phyloP scores from a whole-genome alignment of 2,113 vertebrate species.

The Chaetura pelagica region DNA sequence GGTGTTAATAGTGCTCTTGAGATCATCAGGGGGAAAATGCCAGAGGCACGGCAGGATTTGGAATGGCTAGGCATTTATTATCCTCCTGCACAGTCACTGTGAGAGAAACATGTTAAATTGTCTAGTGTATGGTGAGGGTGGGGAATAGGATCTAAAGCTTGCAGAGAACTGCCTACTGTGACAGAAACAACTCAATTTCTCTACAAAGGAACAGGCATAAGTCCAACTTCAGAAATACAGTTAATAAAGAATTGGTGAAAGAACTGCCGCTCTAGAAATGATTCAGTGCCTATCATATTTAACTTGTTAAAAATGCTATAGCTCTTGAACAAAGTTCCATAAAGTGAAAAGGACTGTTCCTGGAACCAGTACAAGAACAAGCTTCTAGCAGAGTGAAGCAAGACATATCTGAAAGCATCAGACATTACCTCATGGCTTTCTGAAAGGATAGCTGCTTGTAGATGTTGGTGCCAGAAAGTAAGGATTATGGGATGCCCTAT shows the following conservation, averaged over 20 bases:
- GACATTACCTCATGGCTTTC: background rate
- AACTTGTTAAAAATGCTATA: background rate
- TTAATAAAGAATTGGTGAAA: constrained; percentile 21
- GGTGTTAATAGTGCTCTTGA: constrained; percentile 63
- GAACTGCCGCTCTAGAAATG: background rate
- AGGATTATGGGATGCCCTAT: background rate
- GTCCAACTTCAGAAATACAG: constrained; percentile 16
- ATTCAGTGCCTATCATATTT: background rate
- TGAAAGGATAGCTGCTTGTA: background rate
- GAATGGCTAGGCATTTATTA: constrained; percentile 58
- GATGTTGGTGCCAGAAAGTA: background rate
- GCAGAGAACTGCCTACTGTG: constrained; percentile 43
- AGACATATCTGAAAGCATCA: background rate
- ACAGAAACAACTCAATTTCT: constrained; percentile 50
- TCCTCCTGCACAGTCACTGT: background rate
- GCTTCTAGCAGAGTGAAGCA: background rate
- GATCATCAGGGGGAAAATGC: constrained; percentile 56
- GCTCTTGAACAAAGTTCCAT: constrained; percentile 1
- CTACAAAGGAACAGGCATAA: background rate
- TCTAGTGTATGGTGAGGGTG: constrained; percentile 1
- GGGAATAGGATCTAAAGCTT: constrained; percentile 48
- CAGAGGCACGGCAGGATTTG: constrained; percentile 52
- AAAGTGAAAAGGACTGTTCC: background rate
- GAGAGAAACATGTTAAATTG: constrained; percentile 46
- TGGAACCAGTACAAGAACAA: background rate